These are phyloP conservation scores for Alauda arvensis DNA, from an alignment of 2,797 vertebrate species.

Conservation along the genomic window DNA sequence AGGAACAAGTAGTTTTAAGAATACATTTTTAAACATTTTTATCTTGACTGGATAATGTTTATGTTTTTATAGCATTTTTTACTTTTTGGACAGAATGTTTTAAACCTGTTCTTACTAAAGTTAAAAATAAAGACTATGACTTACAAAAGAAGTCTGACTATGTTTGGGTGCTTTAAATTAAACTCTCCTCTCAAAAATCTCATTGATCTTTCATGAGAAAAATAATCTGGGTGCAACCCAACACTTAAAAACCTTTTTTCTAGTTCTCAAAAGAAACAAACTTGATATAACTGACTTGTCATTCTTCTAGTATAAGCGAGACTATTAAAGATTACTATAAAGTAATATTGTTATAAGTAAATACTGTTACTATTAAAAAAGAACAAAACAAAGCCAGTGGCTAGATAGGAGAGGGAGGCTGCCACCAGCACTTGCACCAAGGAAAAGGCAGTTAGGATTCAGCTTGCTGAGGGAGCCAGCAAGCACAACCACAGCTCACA, in stretches of 20 bases:
- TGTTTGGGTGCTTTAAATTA: background rate
- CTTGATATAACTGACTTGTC: background rate
- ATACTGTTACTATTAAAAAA: background rate
- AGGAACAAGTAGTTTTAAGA: background rate
- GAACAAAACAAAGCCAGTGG: background rate
- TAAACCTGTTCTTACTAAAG: conserved; percentile 6
- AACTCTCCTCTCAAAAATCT: background rate
- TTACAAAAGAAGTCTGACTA: background rate
- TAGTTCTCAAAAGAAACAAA: background rate
- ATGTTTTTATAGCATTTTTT: background rate
- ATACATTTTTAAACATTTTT: background rate
- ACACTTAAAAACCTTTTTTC: background rate
- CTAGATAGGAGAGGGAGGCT: background rate
- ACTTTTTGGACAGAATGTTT: background rate
- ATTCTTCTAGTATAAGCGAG: background rate
- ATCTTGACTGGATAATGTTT: background rate
- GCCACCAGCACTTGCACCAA: accelerated
- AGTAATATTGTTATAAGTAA: background rate
- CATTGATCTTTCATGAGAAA: background rate
- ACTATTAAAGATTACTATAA: background rate
- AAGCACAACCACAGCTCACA: background rate
- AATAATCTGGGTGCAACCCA: background rate
- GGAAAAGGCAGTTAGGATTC: background rate
- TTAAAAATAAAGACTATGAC: conserved; percentile 13
- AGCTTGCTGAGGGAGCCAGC: background rate